Evolutionary conservation across 2,888 invertebrate genomes (phyloP).

Genomic region (Limnephilus rhombicus): DNA sequence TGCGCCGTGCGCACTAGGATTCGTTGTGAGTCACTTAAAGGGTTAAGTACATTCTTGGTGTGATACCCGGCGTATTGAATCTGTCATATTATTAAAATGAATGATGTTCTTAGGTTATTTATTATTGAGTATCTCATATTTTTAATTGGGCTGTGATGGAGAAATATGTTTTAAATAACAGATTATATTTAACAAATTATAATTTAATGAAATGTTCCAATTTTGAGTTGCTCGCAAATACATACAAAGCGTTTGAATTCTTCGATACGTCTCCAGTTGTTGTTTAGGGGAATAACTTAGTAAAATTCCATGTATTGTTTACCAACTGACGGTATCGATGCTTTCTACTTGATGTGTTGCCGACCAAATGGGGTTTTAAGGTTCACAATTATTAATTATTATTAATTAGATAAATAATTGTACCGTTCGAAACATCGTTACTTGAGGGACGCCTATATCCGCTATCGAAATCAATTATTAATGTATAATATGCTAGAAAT

Average conservation of each 20-base stretch:
- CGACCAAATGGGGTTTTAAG: slow-evolving; percentile 11
- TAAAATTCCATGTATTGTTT: not conserved
- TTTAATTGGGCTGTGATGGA: slow-evolving; percentile 48
- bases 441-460: slow-evolving; percentile 68
- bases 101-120: slow-evolving; percentile 42
- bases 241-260: not conserved
- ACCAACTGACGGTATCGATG: not conserved
- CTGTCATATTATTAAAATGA: not conserved
- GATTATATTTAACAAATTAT: slow-evolving; percentile 34
- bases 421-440: slow-evolving; percentile 32
- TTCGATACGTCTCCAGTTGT: not conserved
- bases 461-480: slow-evolving; percentile 66
- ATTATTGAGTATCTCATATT: slow-evolving; percentile 44
- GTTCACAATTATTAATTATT: slow-evolving; percentile 21
- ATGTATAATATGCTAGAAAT: slow-evolving; percentile 70
- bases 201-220: not conserved
- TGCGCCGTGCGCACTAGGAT: not conserved
- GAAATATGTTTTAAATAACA: slow-evolving; percentile 32
- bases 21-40: not conserved
- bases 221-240: slow-evolving; percentile 5
- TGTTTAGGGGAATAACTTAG: not conserved
- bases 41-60: slow-evolving; percentile 19
- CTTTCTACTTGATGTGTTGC: slow-evolving; percentile 11
- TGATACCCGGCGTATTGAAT: slow-evolving; percentile 5
- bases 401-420: slow-evolving; percentile 35